Conservation (phyloP, 2,113 vertebrate species). For the Merops nubicus region DNA sequence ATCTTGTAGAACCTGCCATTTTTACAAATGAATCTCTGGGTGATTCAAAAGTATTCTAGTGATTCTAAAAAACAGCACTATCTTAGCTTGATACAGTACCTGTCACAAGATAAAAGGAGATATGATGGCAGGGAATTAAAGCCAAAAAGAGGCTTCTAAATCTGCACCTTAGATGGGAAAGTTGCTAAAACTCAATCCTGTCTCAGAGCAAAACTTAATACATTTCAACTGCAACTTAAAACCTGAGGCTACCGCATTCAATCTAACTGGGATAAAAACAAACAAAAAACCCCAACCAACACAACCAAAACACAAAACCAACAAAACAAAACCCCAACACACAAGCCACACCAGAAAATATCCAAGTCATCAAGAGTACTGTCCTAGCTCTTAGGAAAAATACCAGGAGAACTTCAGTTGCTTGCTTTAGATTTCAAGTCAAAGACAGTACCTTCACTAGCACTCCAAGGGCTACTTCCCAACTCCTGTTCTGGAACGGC, state of each 20-base stretch:
- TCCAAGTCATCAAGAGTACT: background rate
- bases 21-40: background rate
- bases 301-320: no score
- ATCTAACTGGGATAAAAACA: background rate
- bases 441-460: background rate
- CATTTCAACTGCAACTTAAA: background rate
- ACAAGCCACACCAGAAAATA: background rate
- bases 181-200: background rate
- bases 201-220: background rate
- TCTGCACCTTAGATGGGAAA: background rate
- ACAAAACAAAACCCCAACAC: background rate
- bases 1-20: background rate
- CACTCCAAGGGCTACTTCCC: background rate
- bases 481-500: background rate
- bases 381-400: background rate
- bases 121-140: background rate
- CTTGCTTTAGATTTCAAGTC: background rate
- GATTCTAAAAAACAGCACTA: background rate
- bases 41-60: background rate
- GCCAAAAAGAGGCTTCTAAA: background rate
- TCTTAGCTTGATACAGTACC: background rate
- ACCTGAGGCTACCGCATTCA: background rate
- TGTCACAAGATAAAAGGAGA: background rate
- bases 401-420: background rate
- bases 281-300: no score